Evolutionary conservation across 53 echinoderm and acorn worm species (phyloP), one percentile per base, ranked within the genome.

Genomic region (Echinometra lucunter): DNA sequence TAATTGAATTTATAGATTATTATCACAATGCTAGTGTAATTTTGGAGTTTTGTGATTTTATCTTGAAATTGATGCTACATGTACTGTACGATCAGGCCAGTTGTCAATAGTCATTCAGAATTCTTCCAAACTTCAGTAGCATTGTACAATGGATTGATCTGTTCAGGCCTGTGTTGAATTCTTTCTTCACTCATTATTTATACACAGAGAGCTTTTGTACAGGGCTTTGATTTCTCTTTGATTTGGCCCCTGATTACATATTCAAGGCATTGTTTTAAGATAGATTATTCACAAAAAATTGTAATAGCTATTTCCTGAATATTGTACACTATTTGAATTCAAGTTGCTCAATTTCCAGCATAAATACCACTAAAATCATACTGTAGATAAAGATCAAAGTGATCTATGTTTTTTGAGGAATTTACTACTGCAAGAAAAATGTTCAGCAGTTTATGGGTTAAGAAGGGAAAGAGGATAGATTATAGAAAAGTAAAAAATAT

Each of bases 151-250:
- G 34, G 82, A 81, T 28, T 81, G 34, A 81, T 81, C 6, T 81
- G 82, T 81, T 81, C 11, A 81, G 82, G 82, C 82, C 74, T 72
- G 74, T 72, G 6, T 72, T 72, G 74, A 81, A 81, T 81, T 81
- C 82, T 81, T 81, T 81, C 82, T 81, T 81, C 82, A 28, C 82
- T 28, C 82, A 81, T 81, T 81, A 81, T 81, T 81, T 7, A 81
- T 81, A 81, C 82, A 81, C 82, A 81, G 82, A 81, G 11, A 37
- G 82, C 19, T 81, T 44, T n/a, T n/a, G n/a, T 81, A 81, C 34
- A 15, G 37, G 82, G 82, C 34, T 37, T 81, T 81, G 82, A 81
- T 81, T 81, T 81, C 37, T 15, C n/a, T 66, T 66, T 66, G 66
- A 19, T 66, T 66, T 66, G 66, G 66, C 6, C 16, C 3, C 66